Conservation (phyloP, 2,888 invertebrate genomes). For the Noctua janthina region DNA sequence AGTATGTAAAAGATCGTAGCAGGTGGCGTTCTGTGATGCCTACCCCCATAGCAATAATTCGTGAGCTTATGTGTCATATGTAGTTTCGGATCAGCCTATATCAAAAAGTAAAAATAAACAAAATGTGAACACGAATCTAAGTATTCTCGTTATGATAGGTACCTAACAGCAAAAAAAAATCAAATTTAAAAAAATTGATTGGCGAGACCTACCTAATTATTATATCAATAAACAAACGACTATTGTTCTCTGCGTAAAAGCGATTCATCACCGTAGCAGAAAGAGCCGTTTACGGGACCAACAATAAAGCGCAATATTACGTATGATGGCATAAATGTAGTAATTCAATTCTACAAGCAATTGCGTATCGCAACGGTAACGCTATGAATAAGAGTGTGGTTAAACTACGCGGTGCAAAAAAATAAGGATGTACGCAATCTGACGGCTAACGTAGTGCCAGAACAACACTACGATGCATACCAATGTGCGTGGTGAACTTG, state of each 20-base stretch:
- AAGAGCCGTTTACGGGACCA: slow-evolving; percentile 7
- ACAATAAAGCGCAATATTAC: slow-evolving; percentile 3
- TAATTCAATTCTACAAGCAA: slow-evolving; percentile 9
- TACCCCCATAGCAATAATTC: no score
- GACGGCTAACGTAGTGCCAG: slow-evolving; percentile 35
- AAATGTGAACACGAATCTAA: background rate
- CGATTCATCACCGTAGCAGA: background rate
- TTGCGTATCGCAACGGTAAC: background rate
- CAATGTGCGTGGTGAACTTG: slow-evolving; percentile 58
- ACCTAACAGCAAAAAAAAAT: no score
- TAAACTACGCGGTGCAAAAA: slow-evolving; percentile 3
- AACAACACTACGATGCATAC: slow-evolving; percentile 45
- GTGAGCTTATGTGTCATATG: background rate
- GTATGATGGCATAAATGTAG: background rate
- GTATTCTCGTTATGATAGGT: background rate
- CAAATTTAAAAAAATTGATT: background rate
- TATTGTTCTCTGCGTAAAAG: background rate
- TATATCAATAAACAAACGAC: background rate
- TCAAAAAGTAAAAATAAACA: background rate
- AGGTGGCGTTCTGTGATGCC: no score
- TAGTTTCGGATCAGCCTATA: background rate
- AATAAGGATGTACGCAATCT: slow-evolving; percentile 10
- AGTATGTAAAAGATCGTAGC: no score
- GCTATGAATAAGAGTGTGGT: background rate
- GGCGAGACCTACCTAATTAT: background rate